Evolutionary conservation across 2,797 vertebrate species (phyloP).

Genomic region (Cirrhinus mrigala): DNA sequence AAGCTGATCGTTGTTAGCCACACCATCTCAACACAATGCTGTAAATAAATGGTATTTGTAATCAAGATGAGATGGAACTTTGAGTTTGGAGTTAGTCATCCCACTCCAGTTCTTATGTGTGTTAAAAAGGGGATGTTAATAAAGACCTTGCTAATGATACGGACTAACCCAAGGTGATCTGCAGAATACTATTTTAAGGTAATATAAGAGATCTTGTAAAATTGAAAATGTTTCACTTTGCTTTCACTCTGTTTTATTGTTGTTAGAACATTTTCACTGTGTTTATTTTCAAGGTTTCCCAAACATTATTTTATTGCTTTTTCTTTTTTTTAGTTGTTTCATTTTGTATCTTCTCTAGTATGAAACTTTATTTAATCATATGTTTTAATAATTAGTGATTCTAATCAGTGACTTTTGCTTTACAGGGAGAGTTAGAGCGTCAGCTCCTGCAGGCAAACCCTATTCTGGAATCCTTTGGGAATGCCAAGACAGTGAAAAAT

Average conservation of each 20-base stretch:
- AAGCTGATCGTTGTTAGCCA: background rate
- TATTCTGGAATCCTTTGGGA: constrained; percentile 97
- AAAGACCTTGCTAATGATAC: background rate
- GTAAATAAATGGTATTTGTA: background rate
- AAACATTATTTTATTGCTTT: background rate
- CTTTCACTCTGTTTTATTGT: background rate
- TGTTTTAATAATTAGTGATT: constrained; percentile 13
- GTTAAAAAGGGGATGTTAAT: constrained; percentile 1
- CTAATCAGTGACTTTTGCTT: constrained; percentile 30
- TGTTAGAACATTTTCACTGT: background rate
- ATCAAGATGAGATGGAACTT: background rate
- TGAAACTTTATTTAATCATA: background rate
- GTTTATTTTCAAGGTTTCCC: background rate
- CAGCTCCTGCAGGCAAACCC: constrained; percentile 99
- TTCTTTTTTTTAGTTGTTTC: background rate
- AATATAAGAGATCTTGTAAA: no score
- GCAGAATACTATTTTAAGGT: background rate
- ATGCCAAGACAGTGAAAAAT: constrained; percentile 99
- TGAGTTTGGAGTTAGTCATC: background rate
- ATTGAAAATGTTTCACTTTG: background rate
- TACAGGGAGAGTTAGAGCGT: constrained; percentile 94
- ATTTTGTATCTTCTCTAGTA: background rate
- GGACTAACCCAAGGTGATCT: background rate
- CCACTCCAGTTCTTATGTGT: background rate
- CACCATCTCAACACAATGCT: background rate